phyloP scores from a whole-genome alignment of 2,113 vertebrate species.

The Cichladusa arquata region DNA sequence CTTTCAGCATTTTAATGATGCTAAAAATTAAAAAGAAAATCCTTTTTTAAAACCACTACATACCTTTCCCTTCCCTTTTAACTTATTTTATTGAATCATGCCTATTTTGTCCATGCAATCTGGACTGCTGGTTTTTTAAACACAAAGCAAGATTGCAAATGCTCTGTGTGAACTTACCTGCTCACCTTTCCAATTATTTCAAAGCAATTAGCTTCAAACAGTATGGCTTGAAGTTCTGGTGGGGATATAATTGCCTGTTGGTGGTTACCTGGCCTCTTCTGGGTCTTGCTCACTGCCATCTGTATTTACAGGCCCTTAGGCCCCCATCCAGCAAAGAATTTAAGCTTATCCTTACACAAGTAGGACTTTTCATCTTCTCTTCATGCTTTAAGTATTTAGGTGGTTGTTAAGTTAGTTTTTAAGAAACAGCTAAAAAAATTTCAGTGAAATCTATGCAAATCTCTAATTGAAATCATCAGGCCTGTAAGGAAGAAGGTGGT shows the following conservation, averaged over 20 bases:
- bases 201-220: conserved; percentile 67
- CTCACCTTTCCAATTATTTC: conserved; percentile 67
- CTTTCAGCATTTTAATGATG: conserved; percentile 55
- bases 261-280: conserved; percentile 36
- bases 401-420: background rate
- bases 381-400: background rate
- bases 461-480: background rate
- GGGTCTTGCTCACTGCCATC: conserved; percentile 21
- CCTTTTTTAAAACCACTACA: background rate
- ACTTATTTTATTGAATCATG: background rate
- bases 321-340: conserved; percentile 4
- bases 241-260: conserved; percentile 30
- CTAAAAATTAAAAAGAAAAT: conserved; percentile 24
- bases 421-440: background rate
- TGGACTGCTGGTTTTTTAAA: background rate
- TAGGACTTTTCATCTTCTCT: background rate
- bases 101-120: background rate
- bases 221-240: conserved; percentile 24
- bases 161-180: conserved; percentile 50
- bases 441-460: background rate
- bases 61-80: background rate
- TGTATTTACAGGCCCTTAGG: background rate
- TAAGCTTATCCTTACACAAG: background rate
- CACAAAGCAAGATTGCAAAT: conserved; percentile 32
- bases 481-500: background rate